phyloP scores from a whole-genome alignment of 2,113 vertebrate genomes.

The Notiomystis cincta region DNA sequence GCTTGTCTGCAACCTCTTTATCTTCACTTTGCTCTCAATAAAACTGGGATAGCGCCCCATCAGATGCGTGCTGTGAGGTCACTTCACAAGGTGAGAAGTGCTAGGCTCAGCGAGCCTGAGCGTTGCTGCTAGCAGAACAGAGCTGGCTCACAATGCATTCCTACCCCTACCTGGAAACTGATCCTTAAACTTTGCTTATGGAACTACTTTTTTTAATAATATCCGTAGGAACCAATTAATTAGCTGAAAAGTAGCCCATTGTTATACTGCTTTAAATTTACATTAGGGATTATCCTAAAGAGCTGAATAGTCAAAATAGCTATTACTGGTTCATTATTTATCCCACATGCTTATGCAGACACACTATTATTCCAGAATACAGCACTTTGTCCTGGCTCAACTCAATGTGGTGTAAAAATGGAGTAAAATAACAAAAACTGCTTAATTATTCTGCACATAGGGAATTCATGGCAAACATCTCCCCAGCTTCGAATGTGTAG shows the following conservation, averaged over 20 bases:
- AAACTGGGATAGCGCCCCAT: background rate
- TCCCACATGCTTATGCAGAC: background rate
- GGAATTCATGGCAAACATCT: background rate
- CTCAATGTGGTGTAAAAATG: background rate
- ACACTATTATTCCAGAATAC: background rate
- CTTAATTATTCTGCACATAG: background rate
- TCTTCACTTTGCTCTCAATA: background rate
- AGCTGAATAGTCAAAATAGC: background rate
- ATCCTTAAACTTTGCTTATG: background rate
- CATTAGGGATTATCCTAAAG: background rate
- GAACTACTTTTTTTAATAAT: background rate
- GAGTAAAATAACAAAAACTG: background rate
- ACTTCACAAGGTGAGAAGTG: background rate
- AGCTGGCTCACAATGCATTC: background rate
- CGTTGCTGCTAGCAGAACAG: background rate
- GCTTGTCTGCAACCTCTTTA: constrained; percentile 1
- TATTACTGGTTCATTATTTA: background rate
- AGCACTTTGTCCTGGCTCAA: background rate
- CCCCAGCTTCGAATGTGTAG: background rate
- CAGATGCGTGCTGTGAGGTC: background rate
- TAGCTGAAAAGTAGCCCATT: background rate
- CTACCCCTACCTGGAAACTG: background rate
- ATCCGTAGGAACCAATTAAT: background rate
- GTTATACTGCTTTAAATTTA: background rate
- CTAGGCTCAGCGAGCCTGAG: background rate